Conservation (phyloP, 2,888 invertebrate species). For the Thymelicus acteon region DNA sequence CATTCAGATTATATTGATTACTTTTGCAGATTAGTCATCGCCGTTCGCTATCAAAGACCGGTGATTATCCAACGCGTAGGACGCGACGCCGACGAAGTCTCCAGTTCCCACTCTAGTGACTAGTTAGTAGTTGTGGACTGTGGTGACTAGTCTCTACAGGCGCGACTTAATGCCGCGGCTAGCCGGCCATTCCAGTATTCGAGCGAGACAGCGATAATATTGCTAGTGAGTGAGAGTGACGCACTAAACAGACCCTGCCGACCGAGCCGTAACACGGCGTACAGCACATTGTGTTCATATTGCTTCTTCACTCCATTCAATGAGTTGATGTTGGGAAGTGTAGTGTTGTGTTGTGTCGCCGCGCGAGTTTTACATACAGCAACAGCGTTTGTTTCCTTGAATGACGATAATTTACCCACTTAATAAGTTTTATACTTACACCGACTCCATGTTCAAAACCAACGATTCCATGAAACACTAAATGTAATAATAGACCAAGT, state of each 20-base stretch:
- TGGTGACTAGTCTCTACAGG: not conserved
- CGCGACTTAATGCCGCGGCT: not conserved
- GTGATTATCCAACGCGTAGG: slow-evolving; percentile 10
- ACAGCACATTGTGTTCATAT: slow-evolving; percentile 40
- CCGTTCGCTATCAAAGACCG: not conserved
- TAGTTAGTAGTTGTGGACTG: too few relatives aligned
- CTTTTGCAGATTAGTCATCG: not conserved
- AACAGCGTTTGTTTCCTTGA: slow-evolving; percentile 19
- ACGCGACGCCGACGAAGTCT: not conserved
- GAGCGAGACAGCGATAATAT: slow-evolving; percentile 58
- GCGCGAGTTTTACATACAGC: slow-evolving; percentile 32
- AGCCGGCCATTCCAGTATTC: slow-evolving; percentile 40
- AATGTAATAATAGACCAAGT: slow-evolving; percentile 50
- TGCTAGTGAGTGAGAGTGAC: slow-evolving; percentile 49
- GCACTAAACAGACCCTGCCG: slow-evolving; percentile 45
- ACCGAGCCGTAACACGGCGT: slow-evolving; percentile 35
- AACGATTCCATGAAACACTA: slow-evolving; percentile 15
- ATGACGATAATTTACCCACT: slow-evolving; percentile 3
- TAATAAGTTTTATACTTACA: slow-evolving; percentile 29
- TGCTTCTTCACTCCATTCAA: slow-evolving; percentile 19
- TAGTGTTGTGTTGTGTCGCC: slow-evolving; percentile 2
- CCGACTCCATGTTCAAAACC: slow-evolving; percentile 36
- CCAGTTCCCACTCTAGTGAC: not conserved
- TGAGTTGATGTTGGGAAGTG: slow-evolving; percentile 40
- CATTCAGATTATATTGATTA: not conserved